Percentiles rank a stretch among this genome's conserved stretches.
Evolutionary conservation across 2,113 vertebrate species (phyloP).

Genomic region (Bos indicus): DNA sequence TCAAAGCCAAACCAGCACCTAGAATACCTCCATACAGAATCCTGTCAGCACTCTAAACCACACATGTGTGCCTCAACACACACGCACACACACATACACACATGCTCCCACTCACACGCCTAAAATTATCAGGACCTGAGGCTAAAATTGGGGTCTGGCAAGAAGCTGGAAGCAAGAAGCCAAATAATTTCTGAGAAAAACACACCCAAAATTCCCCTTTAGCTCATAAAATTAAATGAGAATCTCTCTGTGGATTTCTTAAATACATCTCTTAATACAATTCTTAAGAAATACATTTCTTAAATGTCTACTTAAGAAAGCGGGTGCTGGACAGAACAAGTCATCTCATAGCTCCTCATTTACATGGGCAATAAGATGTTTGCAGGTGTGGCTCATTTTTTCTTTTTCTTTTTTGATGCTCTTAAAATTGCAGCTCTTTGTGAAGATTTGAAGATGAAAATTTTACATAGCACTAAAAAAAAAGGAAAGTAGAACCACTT

Average conservation of each 20-base stretch:
- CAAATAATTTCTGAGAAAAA: background rate
- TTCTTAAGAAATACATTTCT: background rate
- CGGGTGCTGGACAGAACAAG: background rate
- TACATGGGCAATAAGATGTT: background rate
- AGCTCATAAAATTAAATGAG: background rate
- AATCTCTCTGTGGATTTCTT: background rate
- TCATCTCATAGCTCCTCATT: background rate
- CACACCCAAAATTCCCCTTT: background rate
- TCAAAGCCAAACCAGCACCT: background rate
- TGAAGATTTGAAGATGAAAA: background rate
- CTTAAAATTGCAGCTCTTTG: background rate
- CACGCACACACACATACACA: background rate
- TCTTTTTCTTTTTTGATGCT: background rate
- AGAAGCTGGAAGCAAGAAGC: background rate
- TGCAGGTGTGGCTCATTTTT: background rate
- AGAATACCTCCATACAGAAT: background rate
- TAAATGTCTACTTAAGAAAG: background rate
- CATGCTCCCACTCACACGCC: background rate
- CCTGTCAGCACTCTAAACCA: background rate
- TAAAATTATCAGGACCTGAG: background rate
- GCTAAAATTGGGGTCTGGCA: background rate
- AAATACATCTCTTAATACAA: background rate
- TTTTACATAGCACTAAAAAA: background rate
- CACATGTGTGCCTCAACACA: background rate
- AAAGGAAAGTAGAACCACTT: background rate